Evolutionary conservation across 2,797 vertebrate species (phyloP).

Genomic region (Glyptemys insculpta): DNA sequence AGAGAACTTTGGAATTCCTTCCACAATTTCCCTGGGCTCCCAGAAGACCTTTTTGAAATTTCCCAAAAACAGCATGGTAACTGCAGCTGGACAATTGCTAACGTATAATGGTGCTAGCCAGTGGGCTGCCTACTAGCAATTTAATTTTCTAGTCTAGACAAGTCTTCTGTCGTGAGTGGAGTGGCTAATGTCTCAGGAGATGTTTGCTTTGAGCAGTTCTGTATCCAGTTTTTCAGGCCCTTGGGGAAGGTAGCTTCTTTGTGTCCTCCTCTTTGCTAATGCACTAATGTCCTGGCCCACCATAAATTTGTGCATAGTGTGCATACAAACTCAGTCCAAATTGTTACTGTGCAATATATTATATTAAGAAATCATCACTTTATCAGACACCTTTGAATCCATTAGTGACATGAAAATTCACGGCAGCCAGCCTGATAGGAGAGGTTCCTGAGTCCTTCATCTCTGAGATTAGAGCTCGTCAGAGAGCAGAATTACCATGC

Average conservation of each 20-base stretch:
- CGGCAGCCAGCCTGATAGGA: not conserved
- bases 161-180: not conserved
- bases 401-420: not conserved
- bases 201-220: not conserved
- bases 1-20: not conserved
- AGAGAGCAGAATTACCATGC: not conserved
- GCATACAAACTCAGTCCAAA: not conserved
- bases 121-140: not conserved
- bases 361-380: not conserved
- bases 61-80: not conserved
- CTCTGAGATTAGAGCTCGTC: not conserved
- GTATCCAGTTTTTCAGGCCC: not conserved
- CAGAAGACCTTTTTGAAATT: not conserved
- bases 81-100: accelerated
- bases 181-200: not conserved
- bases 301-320: not conserved
- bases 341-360: not conserved
- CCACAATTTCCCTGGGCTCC: not conserved
- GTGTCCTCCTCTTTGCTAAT: not conserved
- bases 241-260: not conserved
- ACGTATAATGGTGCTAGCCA: not conserved
- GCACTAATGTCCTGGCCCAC: not conserved
- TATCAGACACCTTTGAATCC: not conserved
- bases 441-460: not conserved
- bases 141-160: not conserved